Conservation (phyloP, 2,888 invertebrate genomes). For the Belgica antarctica region DNA sequence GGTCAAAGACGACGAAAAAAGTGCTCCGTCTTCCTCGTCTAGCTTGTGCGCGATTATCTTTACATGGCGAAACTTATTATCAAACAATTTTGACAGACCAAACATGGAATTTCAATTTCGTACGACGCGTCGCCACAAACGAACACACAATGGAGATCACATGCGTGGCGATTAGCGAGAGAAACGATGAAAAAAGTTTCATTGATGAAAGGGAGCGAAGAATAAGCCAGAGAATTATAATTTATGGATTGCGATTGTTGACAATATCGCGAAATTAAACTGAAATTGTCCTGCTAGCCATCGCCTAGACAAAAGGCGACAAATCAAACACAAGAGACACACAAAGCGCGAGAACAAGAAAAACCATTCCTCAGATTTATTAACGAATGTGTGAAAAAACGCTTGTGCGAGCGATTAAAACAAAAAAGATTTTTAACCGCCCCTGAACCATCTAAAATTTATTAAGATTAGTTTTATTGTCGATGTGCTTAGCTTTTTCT, state of each 20-base stretch:
- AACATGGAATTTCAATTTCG: background rate
- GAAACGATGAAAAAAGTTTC: background rate
- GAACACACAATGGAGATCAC: background rate
- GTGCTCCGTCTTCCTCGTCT: background rate
- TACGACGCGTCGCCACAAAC: background rate
- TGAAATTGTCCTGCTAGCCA: background rate
- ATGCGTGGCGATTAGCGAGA: background rate
- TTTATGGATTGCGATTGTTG: background rate
- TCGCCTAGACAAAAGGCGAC: background rate
- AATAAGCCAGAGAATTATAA: too few species aligned
- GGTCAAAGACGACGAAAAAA: conserved; percentile 10
- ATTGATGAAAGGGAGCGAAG: too few species aligned
- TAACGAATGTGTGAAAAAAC: conserved; percentile 34
- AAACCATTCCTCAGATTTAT: background rate
- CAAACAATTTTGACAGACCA: background rate
- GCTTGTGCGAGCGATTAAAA: conserved; percentile 10
- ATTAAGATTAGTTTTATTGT: conserved; percentile 19
- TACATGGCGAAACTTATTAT: background rate
- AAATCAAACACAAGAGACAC: too few species aligned
- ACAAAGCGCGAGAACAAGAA: background rate
- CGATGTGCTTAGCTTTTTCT: background rate
- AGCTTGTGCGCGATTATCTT: background rate
- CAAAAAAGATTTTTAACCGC: conserved; percentile 30
- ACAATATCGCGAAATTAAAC: background rate
- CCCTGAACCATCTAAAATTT: conserved; percentile 34